Percentiles rank a stretch among this genome's conserved stretches.
Conservation (phyloP, 1,140 invertebrate species). For the Charaxes varanes region DNA sequence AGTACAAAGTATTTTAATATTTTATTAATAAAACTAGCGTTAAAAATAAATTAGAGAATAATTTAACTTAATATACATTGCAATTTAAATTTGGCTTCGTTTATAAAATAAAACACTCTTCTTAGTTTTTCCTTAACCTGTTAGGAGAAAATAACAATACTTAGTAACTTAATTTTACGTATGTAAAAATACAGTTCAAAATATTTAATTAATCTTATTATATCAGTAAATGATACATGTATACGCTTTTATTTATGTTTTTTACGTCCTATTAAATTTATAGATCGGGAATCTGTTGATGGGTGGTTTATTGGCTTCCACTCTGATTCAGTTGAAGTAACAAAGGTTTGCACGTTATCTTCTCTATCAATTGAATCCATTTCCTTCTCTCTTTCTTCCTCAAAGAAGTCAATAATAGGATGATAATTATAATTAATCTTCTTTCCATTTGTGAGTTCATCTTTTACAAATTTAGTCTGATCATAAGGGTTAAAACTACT, state of each 20-base stretch:
- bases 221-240: too few relatives aligned
- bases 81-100: conserved; percentile 51
- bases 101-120: too few relatives aligned
- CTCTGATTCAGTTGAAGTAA: conserved; percentile 46
- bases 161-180: too few relatives aligned
- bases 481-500: conserved; percentile 30
- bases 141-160: too few relatives aligned
- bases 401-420: conserved; percentile 89
- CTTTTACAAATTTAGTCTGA: conserved; percentile 24
- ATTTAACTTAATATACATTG: conserved; percentile 41
- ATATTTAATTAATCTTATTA: too few relatives aligned
- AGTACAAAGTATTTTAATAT: conserved; percentile 3
- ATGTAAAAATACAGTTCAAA: too few relatives aligned
- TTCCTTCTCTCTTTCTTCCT: conserved; percentile 53
- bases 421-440: conserved; percentile 89
- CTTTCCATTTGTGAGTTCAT: conserved; percentile 43
- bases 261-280: conserved; percentile 28
- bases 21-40: conserved; percentile 9
- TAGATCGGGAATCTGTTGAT: conserved; percentile 28
- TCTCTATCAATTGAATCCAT: conserved; percentile 58
- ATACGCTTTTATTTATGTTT: conserved; percentile 47
- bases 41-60: conserved; percentile 36
- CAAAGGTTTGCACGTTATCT: conserved; percentile 41
- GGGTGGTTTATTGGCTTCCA: conserved; percentile 68
- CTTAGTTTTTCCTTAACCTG: too few relatives aligned